Base-by-base conservation (phyloP, 2,888 invertebrate genomes). In the Strigamia maritima region DNA sequence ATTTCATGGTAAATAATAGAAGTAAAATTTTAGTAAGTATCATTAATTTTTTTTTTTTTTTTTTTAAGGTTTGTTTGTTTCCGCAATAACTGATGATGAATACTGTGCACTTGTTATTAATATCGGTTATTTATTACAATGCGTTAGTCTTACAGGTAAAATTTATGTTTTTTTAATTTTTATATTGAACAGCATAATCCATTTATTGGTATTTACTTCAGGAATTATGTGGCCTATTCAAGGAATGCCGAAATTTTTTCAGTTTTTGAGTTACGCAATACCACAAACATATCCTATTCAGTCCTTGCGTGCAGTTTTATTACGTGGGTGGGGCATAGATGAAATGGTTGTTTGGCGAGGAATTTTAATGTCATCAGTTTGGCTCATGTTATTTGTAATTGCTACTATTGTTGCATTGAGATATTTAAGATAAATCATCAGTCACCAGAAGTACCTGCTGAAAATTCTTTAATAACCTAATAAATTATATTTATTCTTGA, bases 221-320 rank as follows among this genome's bases (percentile, higher is more conserved):
- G 97, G 97, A 79, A 96, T 97, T 54, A 95, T 97, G 84, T 97
- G 97, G 97, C 97, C 97, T 80, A 92, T 97, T 81, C 96, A 97
- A 86, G 95, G 95, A 79, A 97, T 97, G 94, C 97, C 97, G 1
- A 89, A 91, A 83, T 89, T 93, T 80, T 88, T 97, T 44, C 89
- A 92, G 84, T 87, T 86, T 79, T 82, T 88, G 24, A 85, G 86
- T 6, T 87, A 90, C 77, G 85, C 88, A 0, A 87, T 94, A 6
- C 96, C 96, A 0, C 92, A 94, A 84, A 96, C 95, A 0, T 86
- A 93, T 78, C 91, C 94, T 0, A 90, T 93, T 0, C 90, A 90
- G 81, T 91, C 94, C 0, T 88, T 95, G 78, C 87, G 95, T 81
- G 91, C 91, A 82, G 89, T 95, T 79, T 88, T 94, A 83, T 91